Evolutionary conservation across 2,888 invertebrate genomes (phyloP).

Genomic region (Drosophila meridiana): DNA sequence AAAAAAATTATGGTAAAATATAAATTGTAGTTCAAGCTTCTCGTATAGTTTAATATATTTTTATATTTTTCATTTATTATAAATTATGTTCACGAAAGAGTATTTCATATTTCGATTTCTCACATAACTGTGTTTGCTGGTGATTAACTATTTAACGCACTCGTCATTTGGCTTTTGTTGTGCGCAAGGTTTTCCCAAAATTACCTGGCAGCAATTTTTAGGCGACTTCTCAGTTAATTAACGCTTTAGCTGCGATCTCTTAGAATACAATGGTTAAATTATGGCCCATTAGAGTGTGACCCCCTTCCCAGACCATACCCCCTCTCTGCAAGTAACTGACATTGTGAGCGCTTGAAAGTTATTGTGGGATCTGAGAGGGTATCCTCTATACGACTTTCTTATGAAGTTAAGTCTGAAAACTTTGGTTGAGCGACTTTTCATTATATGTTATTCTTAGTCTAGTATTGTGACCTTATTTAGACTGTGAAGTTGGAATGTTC

Average conservation of each 20-base stretch:
- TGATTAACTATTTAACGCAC: constrained; percentile 56
- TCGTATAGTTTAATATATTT: not conserved
- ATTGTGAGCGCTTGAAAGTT: constrained; percentile 35
- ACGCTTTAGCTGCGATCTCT: constrained; percentile 43
- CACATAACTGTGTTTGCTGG: not conserved
- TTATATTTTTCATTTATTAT: not conserved
- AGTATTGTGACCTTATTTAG: constrained; percentile 14
- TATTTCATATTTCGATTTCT: not conserved
- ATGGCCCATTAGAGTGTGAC: constrained; percentile 66
- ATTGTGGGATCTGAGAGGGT: constrained; percentile 8
- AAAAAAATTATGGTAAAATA: no score
- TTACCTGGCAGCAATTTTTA: constrained; percentile 44
- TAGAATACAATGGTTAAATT: constrained; percentile 70
- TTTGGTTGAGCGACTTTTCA: constrained; percentile 5
- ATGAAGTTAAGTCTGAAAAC: not conserved
- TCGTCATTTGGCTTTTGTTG: constrained; percentile 59
- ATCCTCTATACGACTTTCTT: constrained; percentile 13
- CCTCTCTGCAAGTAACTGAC: constrained; percentile 18
- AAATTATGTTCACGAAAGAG: not conserved
- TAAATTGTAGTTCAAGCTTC: not conserved
- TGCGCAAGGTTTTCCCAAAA: constrained; percentile 49
- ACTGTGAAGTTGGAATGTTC: not conserved
- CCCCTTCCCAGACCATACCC: constrained; percentile 1
- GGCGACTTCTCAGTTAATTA: constrained; percentile 78
- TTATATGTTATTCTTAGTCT: not conserved